These are phyloP conservation scores for Centropristis striata DNA, from an alignment of 2,113 vertebrate species.

Conservation along the genomic window DNA sequence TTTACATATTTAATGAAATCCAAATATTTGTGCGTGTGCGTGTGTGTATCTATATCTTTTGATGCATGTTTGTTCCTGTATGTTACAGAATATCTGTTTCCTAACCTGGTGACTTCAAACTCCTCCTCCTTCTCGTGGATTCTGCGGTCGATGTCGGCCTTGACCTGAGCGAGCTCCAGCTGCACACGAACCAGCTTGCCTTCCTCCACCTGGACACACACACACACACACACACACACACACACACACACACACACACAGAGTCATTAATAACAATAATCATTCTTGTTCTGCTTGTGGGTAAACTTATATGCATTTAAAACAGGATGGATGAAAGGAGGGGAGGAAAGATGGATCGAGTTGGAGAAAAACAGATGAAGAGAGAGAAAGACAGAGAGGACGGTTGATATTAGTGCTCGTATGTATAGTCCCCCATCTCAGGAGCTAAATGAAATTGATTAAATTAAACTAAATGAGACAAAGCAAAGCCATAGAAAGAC, in stretches of 20 bases:
- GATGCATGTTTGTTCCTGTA: not conserved
- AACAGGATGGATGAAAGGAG: conserved; percentile 38
- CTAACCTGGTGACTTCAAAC: conserved; percentile 81
- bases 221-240: not conserved
- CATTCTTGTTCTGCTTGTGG: conserved; percentile 34
- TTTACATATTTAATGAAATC: too few relatives aligned
- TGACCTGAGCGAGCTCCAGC: conserved; percentile 82
- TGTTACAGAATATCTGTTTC: not conserved
- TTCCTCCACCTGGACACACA: conserved; percentile 77
- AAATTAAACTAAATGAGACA: conserved; percentile 25
- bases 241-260: not conserved
- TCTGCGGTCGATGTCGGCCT: conserved; percentile 80
- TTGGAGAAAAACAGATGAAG: not conserved
- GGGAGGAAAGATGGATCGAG: conserved; percentile 11
- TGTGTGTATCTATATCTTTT: too few relatives aligned
- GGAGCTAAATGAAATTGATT: not conserved
- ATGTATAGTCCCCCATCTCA: too few relatives aligned
- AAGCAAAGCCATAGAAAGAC: conserved; percentile 1
- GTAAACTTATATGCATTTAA: conserved; percentile 49
- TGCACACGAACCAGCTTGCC: conserved; percentile 80
- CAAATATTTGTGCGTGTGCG: too few relatives aligned
- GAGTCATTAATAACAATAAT: conserved; percentile 52
- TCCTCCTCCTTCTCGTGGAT: conserved; percentile 85
- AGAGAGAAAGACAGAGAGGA: conserved; percentile 1
- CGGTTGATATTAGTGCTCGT: not conserved